Evolutionary conservation across 1,140 invertebrate species (phyloP).

Genomic region (Apolygus lucorum): DNA sequence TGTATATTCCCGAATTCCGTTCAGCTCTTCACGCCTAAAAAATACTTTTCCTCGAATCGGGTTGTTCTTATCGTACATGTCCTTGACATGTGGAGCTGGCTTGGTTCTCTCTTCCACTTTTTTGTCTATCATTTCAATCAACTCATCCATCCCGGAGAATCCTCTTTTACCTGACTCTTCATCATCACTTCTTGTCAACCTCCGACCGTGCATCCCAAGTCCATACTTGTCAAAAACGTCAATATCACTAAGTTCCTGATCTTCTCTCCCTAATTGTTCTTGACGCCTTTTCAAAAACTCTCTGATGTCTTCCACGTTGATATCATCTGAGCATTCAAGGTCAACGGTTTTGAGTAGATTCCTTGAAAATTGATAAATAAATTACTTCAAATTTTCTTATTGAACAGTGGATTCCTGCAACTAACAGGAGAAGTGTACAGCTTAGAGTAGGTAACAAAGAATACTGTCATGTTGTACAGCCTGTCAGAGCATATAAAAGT

Average conservation of each 20-base stretch:
- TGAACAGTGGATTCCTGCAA: too few relatives aligned
- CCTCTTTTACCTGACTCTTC: not conserved
- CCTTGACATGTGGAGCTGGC: not conserved
- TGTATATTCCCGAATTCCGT: not conserved
- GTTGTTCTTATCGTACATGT: constrained; percentile 6
- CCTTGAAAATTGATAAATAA: too few relatives aligned
- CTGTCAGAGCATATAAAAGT: too few relatives aligned
- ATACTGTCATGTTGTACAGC: too few relatives aligned
- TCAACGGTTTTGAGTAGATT: not conserved
- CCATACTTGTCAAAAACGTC: not conserved
- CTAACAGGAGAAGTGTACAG: too few relatives aligned
- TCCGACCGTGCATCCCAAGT: not conserved
- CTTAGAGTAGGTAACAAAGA: too few relatives aligned
- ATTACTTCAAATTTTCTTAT: too few relatives aligned
- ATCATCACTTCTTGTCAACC: not conserved
- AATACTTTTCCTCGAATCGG: not conserved
- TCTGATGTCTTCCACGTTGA: not conserved
- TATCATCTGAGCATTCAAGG: not conserved
- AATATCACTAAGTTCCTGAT: not conserved
- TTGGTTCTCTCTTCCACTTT: not conserved
- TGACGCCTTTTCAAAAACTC: not conserved
- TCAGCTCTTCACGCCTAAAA: not conserved
- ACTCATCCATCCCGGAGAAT: too few relatives aligned
- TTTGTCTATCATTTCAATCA: not conserved
- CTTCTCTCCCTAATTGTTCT: not conserved